A percentile compares a stretch with the other conserved stretches of the same genome.
These are phyloP conservation scores for Euphonia xanthogaster DNA, from an alignment of 2,797 vertebrate species.

Conservation along the genomic window DNA sequence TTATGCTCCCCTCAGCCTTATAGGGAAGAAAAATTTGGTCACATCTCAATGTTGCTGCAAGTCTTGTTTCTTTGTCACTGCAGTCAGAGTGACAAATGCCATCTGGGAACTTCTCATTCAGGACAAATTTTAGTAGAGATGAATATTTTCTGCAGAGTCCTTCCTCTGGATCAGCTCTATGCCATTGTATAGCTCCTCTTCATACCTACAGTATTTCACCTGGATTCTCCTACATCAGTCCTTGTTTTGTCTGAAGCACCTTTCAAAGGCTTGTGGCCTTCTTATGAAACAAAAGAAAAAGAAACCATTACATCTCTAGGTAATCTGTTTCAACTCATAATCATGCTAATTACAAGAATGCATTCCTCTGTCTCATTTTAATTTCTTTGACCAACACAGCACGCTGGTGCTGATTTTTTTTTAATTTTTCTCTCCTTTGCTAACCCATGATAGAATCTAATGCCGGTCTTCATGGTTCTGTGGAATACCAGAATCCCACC, in stretches of 20 bases:
- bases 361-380: neutral
- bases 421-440: neutral
- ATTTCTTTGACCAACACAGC: neutral
- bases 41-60: neutral
- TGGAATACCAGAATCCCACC: neutral
- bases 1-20: constrained; percentile 11
- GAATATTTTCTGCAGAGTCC: neutral
- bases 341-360: neutral
- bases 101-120: neutral
- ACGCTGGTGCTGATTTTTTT: neutral
- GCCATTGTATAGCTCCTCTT: neutral
- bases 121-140: neutral
- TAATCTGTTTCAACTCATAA: neutral
- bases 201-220: neutral
- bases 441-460: neutral
- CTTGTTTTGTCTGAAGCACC: neutral
- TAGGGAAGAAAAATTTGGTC: constrained; percentile 48
- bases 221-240: neutral
- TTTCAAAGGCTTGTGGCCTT: neutral
- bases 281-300: neutral
- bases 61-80: neutral
- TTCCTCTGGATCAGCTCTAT: neutral
- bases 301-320: neutral
- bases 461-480: neutral
- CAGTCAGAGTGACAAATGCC: neutral